Conservation (phyloP, 2,888 invertebrate species). For the Lasioglossum pauxillum region DNA sequence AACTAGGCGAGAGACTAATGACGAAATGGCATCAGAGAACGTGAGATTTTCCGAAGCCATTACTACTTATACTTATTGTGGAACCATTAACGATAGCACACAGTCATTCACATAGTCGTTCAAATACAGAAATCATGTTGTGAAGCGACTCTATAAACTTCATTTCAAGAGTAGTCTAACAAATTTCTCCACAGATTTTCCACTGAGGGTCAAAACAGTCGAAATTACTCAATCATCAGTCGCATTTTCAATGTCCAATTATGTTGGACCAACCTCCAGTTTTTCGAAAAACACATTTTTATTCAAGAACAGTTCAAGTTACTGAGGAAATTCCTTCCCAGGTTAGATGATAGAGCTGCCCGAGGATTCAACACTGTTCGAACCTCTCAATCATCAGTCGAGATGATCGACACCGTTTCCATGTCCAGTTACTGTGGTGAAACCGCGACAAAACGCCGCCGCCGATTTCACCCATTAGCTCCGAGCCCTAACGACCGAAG, state of each 20-base stretch:
- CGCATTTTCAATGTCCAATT: not conserved
- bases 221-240: not conserved
- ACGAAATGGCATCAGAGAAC: slow-evolving; percentile 75
- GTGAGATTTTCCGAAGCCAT: slow-evolving; percentile 77
- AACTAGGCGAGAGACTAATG: slow-evolving; percentile 68
- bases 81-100: not conserved
- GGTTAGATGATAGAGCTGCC: not conserved
- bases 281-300: not conserved
- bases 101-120: not conserved
- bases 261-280: not conserved
- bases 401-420: slow-evolving; percentile 12
- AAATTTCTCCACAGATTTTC: not conserved
- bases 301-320: not conserved
- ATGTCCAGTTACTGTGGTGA: not conserved
- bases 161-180: not conserved
- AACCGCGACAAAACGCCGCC: not conserved
- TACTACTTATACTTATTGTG: slow-evolving; percentile 49
- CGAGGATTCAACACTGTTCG: not conserved
- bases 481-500: slow-evolving; percentile 7
- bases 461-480: slow-evolving; percentile 27
- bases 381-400: not conserved
- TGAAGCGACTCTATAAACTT: not conserved
- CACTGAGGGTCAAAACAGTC: not conserved
- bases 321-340: not conserved
- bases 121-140: not conserved